A percentile compares a stretch with the other conserved stretches of the same genome.
These are phyloP conservation scores for Agriopis leucophaearia DNA, from an alignment of 2,888 invertebrate species.

Conservation along the genomic window DNA sequence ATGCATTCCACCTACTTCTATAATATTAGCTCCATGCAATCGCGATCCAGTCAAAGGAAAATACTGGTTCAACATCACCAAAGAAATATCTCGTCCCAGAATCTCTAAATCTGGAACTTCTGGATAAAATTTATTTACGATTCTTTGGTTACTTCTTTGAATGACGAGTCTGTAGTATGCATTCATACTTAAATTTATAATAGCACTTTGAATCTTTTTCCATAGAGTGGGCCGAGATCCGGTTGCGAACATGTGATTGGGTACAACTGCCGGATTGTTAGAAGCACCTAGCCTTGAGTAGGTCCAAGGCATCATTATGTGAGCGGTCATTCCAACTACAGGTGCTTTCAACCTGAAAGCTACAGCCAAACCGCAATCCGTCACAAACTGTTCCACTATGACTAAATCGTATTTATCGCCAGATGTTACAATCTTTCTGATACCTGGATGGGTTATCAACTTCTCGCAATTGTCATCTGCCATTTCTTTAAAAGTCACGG, in stretches of 20 bases:
- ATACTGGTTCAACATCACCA: conserved; percentile 80
- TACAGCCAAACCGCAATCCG: conserved; percentile 85
- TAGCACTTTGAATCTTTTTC: conserved; percentile 75
- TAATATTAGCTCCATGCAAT: conserved; percentile 74
- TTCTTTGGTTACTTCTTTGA: conserved; percentile 54
- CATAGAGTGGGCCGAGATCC: conserved; percentile 70
- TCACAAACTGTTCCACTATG: conserved; percentile 84
- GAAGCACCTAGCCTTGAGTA: conserved; percentile 85
- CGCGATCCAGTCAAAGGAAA: conserved; percentile 80
- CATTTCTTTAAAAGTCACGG: conserved; percentile 41
- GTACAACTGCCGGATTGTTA: conserved; percentile 84
- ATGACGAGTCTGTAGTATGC: conserved; percentile 52
- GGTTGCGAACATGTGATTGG: conserved; percentile 80
- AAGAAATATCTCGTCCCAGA: conserved; percentile 57
- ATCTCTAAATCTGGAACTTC: conserved; percentile 56
- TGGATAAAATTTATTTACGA: conserved; percentile 51
- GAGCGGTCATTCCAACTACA: conserved; percentile 81
- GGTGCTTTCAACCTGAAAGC: conserved; percentile 83
- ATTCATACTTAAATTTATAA: conserved; percentile 55
- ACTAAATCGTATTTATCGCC: conserved; percentile 81
- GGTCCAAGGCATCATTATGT: conserved; percentile 85
- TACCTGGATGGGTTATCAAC: conserved; percentile 48
- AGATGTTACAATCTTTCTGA: conserved; percentile 52
- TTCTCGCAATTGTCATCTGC: conserved; percentile 54
- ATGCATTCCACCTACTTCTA: conserved; percentile 86